Base-by-base conservation (phyloP, 2,113 vertebrate genomes). In the Callaeas wilsoni region DNA sequence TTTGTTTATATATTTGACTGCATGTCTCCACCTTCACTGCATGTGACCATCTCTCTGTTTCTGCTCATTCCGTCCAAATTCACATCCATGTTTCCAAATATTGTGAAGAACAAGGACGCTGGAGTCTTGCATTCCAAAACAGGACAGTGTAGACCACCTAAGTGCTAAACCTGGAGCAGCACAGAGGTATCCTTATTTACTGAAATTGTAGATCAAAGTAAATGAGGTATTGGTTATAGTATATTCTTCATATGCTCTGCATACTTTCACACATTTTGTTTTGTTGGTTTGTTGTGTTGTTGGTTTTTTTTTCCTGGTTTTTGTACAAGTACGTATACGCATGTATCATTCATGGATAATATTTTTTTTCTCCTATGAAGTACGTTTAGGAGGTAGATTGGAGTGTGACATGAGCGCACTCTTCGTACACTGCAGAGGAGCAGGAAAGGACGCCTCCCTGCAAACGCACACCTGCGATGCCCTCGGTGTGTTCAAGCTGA, bases 141-240 rank as follows among this genome's bases (percentile, higher is more conserved):
- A 98, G 97, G 97, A 98, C 93, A 98, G 96, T 97, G 91, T 98
- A 97, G 98, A 97, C 96, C 97, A 98, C 92, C 97, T 98, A 97
- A 98, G 97, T 98, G 97, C 97, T 97, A 98, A 98, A 93, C 97
- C 90, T 80, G 96, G 94, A 97, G 95, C 90, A 92, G 71, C 86
- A 95, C 94, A 96, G 97, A 98, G 98, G 97, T 98, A 98, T 97
- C 97, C 91, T 94, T 95, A 93, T 84, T 92, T 90, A 78, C 77
- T 94, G 56, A 84, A 84, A 90, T 95, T 14, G 23, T 95, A 89
- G 65, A 86, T 94, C 68, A 83, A 91, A 89, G 20, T 95, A 74
- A 89, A 75, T 55, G 63, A 95, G 89, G 35, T 83, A 52, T 68
- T 84, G 63, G 19, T 68, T 82, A 9, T 30, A 76, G 39, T 52